Evolutionary conservation across 2,888 invertebrate genomes (phyloP), one percentile per base, ranked within the genome.

Genomic region (Caenorhabditis sp.): DNA sequence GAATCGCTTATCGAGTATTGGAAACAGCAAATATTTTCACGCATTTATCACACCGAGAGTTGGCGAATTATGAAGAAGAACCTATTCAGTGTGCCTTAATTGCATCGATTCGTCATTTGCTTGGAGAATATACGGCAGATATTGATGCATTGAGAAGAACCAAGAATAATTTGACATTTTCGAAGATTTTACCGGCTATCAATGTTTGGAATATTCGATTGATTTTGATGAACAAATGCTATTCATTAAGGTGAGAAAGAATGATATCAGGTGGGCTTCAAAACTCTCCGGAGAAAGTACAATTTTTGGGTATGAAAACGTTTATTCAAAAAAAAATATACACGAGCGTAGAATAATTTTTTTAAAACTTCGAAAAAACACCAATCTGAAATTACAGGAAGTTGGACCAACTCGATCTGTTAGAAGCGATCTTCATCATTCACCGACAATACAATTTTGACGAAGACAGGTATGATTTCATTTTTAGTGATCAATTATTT

Each of bases 51-150:
- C 64, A 72, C 20, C 58, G 59, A 54, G 67, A 72, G 20, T 31
- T 31, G 10, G 31, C 31, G 10, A 31, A 31, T 10, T 7, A 31
- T 49, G 17, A 25, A n/a, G 7, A 60, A 50, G 7, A 57, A 57
- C 25, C 43, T 10, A 43, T 43, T 12, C 17, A 10, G 14, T 17
- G 12, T 43, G 73, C 73, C 2, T 63, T 73, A 12, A 12, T 73
- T 1, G 73, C 73, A 7, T 8, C 68, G 10, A 69, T 73, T 23
- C 62, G 66, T 2, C 20, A n/a, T 25, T 50, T 73, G 36, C 21
- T 73, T 20, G 65, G 68, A 3, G 66, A 66, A 7, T 73, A 68
- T 58, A 66, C 57, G 7, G 62, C 62, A 0, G 73, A 73, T 60
- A 66, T 73, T 23, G 73, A 73, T 38, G 65, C 23, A 14, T 20